Evolutionary conservation across 2,113 vertebrate species (phyloP), one percentile per base, ranked within the genome.

Genomic region (Centropristis striata): DNA sequence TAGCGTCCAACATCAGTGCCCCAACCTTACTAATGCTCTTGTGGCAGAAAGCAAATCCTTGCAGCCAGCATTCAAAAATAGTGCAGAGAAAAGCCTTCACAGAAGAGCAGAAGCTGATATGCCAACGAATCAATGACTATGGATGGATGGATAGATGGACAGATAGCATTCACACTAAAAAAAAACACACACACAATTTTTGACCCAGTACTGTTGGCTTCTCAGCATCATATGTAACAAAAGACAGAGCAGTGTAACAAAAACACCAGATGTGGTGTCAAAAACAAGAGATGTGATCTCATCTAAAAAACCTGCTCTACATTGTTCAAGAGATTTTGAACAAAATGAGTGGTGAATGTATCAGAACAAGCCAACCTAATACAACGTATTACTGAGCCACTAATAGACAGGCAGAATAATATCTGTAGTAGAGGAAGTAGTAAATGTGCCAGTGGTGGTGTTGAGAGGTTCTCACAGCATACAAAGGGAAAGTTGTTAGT

Each of bases 401-500:
- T 51, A 80, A 84, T 23, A 54, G 42, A 63, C 42, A 54, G 39
- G 46, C 47, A 25, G 68, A 76, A 69, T 68, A 54, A 64, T 50
- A 81, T 70, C 71, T 74, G 77, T 50, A 37, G 60, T 16, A 59
- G 71, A 80, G 53, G 72, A 14, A 39, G 73, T 51, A 27, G 82
- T 51, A 76, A 81, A 81, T 72, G 71, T 80, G 68, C 42, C 57
- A 11, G 8, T 54, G 72, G 7, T 50, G 41, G 58, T 58, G 73
- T 37, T 28, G 55, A 71, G 50, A 68, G 78, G 51, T 80, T 90
- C 75, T 60, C 82, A 85, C 66, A 75, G 76, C 81, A 80, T 80
- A 88, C 80, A 91, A 90, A 91, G 72, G 75, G 57, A 80, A 87
- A 75, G 83, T 90, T 90, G 88, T 89, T 90, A 81, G 86, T 89